These are phyloP conservation scores for Euwallacea fornicatus DNA, from an alignment of 1,140 invertebrate species.

Conservation along the genomic window DNA sequence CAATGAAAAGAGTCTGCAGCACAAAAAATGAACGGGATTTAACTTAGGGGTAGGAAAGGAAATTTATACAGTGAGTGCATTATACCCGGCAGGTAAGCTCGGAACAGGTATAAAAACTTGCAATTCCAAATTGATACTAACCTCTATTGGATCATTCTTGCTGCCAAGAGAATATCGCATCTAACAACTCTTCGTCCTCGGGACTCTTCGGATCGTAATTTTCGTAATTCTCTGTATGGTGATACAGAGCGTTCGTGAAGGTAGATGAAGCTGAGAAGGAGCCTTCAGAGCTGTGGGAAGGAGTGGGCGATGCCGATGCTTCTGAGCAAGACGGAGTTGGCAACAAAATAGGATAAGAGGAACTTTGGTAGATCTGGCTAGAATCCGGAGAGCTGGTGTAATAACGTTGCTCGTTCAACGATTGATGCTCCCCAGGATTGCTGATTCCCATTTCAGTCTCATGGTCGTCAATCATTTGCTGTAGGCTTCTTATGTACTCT, in stretches of 20 bases:
- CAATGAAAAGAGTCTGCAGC: slow-evolving; percentile 40
- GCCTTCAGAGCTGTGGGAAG: slow-evolving; percentile 76
- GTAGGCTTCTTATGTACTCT: slow-evolving; percentile 89
- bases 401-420: slow-evolving; percentile 46
- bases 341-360: slow-evolving; percentile 49
- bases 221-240: slow-evolving; percentile 68
- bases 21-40: slow-evolving; percentile 43
- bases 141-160: slow-evolving; percentile 52
- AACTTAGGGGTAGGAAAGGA: slow-evolving; percentile 39
- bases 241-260: slow-evolving; percentile 57
- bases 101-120: slow-evolving; percentile 41
- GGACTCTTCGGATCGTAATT: slow-evolving; percentile 81
- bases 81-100: slow-evolving; percentile 41
- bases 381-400: slow-evolving; percentile 51
- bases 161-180: slow-evolving; percentile 88
- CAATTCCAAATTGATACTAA: slow-evolving; percentile 36
- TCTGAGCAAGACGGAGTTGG: slow-evolving; percentile 68
- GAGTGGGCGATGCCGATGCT: slow-evolving; percentile 75
- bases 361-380: slow-evolving; percentile 45
- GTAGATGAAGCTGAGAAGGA: slow-evolving; percentile 62
- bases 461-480: slow-evolving; percentile 77
- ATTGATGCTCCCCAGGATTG: slow-evolving; percentile 37
- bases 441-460: slow-evolving; percentile 56
- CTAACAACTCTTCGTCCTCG: slow-evolving; percentile 88
- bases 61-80: slow-evolving; percentile 29